Percentiles rank a stretch among this genome's conserved stretches.
These are phyloP conservation scores for Pipistrellus pygmaeus DNA, from an alignment of 2,797 vertebrate species.

Conservation along the genomic window DNA sequence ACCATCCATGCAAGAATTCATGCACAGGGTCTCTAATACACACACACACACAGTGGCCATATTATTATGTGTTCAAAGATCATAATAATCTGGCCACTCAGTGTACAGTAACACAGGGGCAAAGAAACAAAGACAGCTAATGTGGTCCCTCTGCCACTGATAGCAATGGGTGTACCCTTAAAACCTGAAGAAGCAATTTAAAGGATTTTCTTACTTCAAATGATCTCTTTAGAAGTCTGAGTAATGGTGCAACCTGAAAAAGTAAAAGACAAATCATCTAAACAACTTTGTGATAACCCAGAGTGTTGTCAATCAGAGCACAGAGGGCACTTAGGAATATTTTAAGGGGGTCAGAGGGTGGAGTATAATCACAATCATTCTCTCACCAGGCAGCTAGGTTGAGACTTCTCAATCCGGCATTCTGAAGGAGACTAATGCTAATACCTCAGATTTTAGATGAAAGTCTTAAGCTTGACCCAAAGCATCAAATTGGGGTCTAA, in stretches of 20 bases:
- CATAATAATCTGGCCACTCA: no score
- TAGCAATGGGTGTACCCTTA: background rate
- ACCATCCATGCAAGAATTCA: no score
- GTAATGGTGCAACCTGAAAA: conserved; percentile 92
- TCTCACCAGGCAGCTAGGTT: background rate
- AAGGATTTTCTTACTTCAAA: conserved; percentile 80
- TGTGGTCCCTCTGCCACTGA: background rate
- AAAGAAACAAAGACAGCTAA: background rate
- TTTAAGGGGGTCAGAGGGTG: rapidly evolving
- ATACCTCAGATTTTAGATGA: conserved; percentile 12
- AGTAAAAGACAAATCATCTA: conserved; percentile 67
- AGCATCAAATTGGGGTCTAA: background rate
- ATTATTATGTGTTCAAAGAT: no score
- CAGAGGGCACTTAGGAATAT: background rate
- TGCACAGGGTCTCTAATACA: no score
- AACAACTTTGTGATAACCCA: background rate
- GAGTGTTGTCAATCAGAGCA: background rate
- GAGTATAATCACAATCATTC: background rate
- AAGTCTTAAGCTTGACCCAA: conserved; percentile 24
- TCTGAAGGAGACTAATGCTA: background rate
- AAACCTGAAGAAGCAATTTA: background rate
- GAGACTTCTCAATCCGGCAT: background rate
- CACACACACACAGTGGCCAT: no score
- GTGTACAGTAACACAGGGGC: background rate
- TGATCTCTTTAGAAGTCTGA: conserved; percentile 89